Conservation (phyloP, 2,113 vertebrate genomes). For the Salvelinus sp. region DNA sequence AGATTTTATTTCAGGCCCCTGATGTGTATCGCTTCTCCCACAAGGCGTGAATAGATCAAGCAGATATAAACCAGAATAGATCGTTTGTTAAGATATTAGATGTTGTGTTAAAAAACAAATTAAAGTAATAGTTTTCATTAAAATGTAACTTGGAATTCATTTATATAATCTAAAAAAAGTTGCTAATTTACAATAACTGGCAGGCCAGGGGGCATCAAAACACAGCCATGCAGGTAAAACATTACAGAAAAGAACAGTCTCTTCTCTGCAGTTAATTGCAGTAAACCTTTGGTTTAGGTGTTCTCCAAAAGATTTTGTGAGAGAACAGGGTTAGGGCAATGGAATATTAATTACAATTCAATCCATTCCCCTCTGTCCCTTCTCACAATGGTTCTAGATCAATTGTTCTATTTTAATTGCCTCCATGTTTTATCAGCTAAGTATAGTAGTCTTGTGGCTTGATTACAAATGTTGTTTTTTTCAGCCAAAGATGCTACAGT, state of each 20-base stretch:
- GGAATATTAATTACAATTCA: not conserved
- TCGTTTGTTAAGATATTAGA: slow-evolving; percentile 12
- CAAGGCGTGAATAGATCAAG: slow-evolving; percentile 16
- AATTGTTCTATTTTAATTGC: not conserved
- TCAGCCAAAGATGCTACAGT: not conserved
- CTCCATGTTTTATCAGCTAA: too few relatives aligned
- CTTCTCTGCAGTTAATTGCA: not conserved
- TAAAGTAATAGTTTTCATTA: not conserved
- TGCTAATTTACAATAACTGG: not conserved
- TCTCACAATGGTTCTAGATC: not conserved
- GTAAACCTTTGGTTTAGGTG: not conserved
- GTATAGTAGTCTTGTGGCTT: not conserved
- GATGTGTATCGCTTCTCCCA: slow-evolving; percentile 43
- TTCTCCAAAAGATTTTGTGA: not conserved
- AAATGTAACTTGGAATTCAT: not conserved
- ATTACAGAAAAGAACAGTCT: not conserved
- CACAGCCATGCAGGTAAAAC: not conserved
- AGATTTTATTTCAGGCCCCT: slow-evolving; percentile 3
- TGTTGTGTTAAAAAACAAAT: slow-evolving; percentile 3
- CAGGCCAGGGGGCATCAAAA: not conserved
- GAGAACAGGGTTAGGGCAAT: not conserved
- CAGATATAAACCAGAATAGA: not conserved
- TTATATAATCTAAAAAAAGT: not conserved
- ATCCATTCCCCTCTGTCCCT: not conserved
- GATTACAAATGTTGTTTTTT: not conserved